A percentile compares a stretch with the other conserved stretches of the same genome.
Evolutionary conservation across 2,797 vertebrate species (phyloP).

Genomic region (Enteromius afrohamiltoni): DNA sequence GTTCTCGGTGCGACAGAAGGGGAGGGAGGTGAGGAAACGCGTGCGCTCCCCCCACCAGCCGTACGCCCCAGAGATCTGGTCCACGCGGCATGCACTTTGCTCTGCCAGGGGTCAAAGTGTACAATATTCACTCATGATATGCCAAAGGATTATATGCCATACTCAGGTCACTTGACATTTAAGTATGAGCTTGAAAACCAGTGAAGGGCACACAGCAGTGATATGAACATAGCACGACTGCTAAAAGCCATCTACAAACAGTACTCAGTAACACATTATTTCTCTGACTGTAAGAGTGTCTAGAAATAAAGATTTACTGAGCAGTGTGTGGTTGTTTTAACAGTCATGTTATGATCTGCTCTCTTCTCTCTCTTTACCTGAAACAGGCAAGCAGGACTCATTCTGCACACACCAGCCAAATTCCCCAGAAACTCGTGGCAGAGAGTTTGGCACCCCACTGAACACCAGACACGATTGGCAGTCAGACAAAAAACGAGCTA

Average conservation of each 20-base stretch:
- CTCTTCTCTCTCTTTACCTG: conserved; percentile 78
- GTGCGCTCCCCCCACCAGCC: conserved; percentile 94
- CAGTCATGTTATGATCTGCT: conserved; percentile 50
- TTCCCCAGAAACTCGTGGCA: conserved; percentile 83
- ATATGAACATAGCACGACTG: conserved; percentile 2
- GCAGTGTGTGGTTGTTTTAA: conserved; percentile 25
- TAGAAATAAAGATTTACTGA: conserved; percentile 53
- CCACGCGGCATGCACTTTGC: conserved; percentile 87
- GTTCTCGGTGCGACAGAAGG: conserved; percentile 88
- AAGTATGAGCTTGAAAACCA: neutral
- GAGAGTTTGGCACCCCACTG: conserved; percentile 77
- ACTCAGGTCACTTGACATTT: conserved; percentile 62
- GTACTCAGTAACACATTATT: conserved; percentile 50
- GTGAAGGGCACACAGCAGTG: neutral
- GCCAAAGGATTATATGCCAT: conserved; percentile 22
- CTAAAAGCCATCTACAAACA: conserved; percentile 24
- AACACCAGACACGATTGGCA: conserved; percentile 92
- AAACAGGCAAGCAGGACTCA: conserved; percentile 88
- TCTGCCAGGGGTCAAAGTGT: conserved; percentile 82
- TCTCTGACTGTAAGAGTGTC: conserved; percentile 43
- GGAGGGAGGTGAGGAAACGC: conserved; percentile 89
- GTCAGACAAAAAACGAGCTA: conserved; percentile 88
- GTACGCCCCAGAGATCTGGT: conserved; percentile 91
- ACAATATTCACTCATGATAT: conserved; percentile 39
- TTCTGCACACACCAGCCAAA: conserved; percentile 96